Base-by-base conservation (phyloP, 2,113 vertebrate species). In the Ameiurus melas region DNA sequence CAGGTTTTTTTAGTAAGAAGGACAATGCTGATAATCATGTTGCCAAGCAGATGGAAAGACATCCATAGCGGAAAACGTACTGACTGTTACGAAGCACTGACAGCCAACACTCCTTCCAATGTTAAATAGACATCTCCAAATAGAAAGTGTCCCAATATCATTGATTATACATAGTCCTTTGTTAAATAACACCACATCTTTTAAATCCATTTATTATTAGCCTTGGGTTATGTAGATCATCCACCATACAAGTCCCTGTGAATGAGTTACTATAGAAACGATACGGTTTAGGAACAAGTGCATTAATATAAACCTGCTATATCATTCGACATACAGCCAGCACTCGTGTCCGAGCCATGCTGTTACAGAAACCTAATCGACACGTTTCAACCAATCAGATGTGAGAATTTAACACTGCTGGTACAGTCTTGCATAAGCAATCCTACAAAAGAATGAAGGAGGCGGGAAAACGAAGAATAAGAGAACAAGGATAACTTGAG, bases 401-500 rank as follows among this genome's bases (percentile, higher is more conserved):
- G 39, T 25, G 12, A 25, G 4, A 58, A 81, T 78, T 51, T 47
- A 78, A 51, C 39, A 7, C 25, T 3, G 5, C 47, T 53, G 39
- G 10, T 27, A 80, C 39, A 82, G 25, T n/a, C 30, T 62, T 68
- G 71, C 83, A 81, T 51, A 43, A 87, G 77, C 66, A 89, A 83
- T 82, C 33, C 30, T 68, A 55, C 30, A 85, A 84, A 75, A 71
- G 33, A 70, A 85, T 10, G 8, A 51, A 51, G 8, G 9, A 51
- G 68, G 66, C 9, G 9, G 9, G 43, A 64, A 58, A 71, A 30
- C 27, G 62, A 85, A 20, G 30, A 58, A 58, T 4, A 36, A 36
- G 3, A 81, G 17, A 79, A 73, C 30, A 85, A 77, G 43, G 10
- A 90, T 83, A 78, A 73, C 80, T 51, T 68, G 20, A 87, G 51